phyloP scores from a whole-genome alignment of 92 coral and sea anemone species.

The Heliopora coerulea region DNA sequence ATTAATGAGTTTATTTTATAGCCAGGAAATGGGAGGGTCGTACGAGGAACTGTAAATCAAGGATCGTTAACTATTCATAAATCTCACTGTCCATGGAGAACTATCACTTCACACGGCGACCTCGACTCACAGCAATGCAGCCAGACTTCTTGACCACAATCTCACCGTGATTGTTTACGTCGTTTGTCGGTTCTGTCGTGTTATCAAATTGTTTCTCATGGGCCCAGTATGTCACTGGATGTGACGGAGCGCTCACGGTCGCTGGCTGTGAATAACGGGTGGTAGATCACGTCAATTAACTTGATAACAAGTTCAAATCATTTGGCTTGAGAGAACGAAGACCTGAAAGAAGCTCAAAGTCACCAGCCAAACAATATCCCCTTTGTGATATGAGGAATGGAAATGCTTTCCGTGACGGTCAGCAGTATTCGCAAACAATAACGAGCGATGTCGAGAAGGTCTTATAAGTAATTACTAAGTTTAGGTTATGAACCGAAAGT shows the following conservation, averaged over 20 bases:
- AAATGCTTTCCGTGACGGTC: too few species aligned
- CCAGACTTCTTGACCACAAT: slow-evolving; percentile 40
- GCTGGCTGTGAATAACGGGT: not conserved
- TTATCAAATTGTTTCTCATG: slow-evolving; percentile 10
- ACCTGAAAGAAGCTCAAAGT: too few species aligned
- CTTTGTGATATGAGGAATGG: too few species aligned
- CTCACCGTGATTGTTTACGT: slow-evolving; percentile 25
- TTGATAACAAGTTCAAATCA: not conserved
- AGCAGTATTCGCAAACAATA: too few species aligned
- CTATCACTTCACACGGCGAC: slow-evolving; percentile 17
- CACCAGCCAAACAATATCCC: too few species aligned
- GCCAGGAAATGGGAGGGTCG: slow-evolving; percentile 35
- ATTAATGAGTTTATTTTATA: slow-evolving; percentile 22
- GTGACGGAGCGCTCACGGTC: not conserved
- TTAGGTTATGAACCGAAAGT: not conserved
- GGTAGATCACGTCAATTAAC: not conserved
- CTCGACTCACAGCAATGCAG: slow-evolving; percentile 13
- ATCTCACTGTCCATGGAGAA: not conserved
- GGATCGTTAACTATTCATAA: not conserved
- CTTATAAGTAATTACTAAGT: not conserved
- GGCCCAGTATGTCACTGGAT: not conserved
- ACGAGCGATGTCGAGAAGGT: too few species aligned
- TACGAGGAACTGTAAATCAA: not conserved
- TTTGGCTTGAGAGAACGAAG: too few species aligned
- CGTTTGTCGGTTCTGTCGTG: slow-evolving; percentile 25